phyloP scores from a whole-genome alignment of 2,113 vertebrate species.

The Naja naja region DNA sequence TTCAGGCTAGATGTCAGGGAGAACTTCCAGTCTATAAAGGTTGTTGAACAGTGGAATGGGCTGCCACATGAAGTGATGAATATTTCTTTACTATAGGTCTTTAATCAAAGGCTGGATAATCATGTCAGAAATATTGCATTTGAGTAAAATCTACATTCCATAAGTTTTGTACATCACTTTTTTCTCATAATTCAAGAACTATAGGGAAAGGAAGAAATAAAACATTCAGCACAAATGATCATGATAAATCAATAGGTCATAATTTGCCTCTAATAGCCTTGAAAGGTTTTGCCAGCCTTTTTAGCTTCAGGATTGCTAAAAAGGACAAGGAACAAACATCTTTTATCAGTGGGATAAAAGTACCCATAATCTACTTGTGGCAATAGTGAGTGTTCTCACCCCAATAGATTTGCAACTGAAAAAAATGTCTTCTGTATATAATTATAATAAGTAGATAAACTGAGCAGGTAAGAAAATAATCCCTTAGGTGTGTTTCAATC shows the following conservation, averaged over 20 bases:
- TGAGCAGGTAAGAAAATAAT: background rate
- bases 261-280: background rate
- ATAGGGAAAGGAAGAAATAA: background rate
- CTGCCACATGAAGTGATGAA: background rate
- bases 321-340: background rate
- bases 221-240: background rate
- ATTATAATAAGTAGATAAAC: background rate
- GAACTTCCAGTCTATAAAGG: background rate
- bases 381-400: background rate
- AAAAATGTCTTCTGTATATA: background rate
- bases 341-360: too few species aligned
- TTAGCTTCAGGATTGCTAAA: background rate
- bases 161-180: background rate
- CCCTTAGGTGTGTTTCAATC: background rate
- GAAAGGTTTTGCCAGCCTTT: background rate
- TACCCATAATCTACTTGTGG: background rate
- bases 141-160: background rate
- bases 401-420: background rate
- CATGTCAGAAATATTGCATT: background rate
- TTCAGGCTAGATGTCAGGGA: background rate
- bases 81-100: background rate
- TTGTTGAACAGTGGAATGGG: background rate
- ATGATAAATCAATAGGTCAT: background rate
- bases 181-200: background rate
- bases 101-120: background rate